Evolutionary conservation across 2,113 vertebrate species (phyloP).

Genomic region (Rattus rattus): DNA sequence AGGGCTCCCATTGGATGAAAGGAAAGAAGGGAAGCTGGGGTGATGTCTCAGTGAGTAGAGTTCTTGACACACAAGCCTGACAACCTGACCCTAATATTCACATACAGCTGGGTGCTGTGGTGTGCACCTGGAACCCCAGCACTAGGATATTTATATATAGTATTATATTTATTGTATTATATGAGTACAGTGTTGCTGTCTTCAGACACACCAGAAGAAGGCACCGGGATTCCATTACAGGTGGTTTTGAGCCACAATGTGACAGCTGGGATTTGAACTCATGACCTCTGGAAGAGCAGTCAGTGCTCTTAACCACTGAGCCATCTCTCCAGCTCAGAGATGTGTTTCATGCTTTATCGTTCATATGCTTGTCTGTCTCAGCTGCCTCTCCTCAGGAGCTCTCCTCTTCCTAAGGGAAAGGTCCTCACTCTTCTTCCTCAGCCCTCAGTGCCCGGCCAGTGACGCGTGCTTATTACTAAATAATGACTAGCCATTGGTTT

Average conservation of each 20-base stretch:
- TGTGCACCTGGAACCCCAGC: too few relatives aligned
- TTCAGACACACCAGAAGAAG: too few relatives aligned
- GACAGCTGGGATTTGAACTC: too few relatives aligned
- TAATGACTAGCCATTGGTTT: background rate
- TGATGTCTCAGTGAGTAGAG: background rate
- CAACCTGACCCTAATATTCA: background rate
- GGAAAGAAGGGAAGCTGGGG: background rate
- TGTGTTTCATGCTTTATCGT: slow-evolving; percentile 1
- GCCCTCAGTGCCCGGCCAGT: accelerated
- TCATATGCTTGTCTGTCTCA: background rate
- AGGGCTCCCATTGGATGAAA: background rate
- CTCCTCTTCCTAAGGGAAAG: background rate
- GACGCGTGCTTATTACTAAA: background rate
- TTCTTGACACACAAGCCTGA: background rate
- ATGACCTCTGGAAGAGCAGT: too few relatives aligned
- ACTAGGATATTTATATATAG: background rate
- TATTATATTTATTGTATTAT: too few relatives aligned
- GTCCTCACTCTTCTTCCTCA: background rate
- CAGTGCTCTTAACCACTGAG: too few relatives aligned
- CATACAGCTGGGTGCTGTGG: background rate
- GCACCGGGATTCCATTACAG: too few relatives aligned
- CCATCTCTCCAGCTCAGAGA: background rate
- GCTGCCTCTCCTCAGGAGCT: background rate
- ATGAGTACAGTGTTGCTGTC: too few relatives aligned
- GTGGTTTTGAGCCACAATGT: too few relatives aligned